Evolutionary conservation across 1,140 invertebrate genomes (phyloP).

Genomic region (Meloidogyne floridensis): DNA sequence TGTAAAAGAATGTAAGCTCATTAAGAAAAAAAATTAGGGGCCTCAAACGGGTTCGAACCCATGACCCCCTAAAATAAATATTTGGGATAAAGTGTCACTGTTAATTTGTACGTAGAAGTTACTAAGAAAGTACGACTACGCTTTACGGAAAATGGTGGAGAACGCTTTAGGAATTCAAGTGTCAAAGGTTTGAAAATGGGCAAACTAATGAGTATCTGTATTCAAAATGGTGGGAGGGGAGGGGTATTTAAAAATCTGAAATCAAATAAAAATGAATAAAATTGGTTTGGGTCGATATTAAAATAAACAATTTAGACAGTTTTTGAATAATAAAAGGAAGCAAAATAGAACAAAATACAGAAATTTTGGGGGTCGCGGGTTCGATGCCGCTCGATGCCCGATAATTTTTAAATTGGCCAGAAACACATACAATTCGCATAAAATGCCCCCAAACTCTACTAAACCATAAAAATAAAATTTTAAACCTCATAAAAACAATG

Average conservation of each 20-base stretch:
- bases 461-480: neutral
- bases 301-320: no score
- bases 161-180: neutral
- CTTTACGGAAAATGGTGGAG: neutral
- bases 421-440: no score
- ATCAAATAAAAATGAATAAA: no score
- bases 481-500: constrained; percentile 59
- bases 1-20: neutral
- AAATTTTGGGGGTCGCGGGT: no score
- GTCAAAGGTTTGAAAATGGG: neutral
- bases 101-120: neutral
- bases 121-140: neutral
- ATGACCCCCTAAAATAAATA: neutral
- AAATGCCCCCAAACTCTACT: no score
- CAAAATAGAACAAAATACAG: no score
- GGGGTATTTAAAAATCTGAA: no score
- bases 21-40: neutral
- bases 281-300: no score
- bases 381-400: no score
- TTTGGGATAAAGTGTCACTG: neutral
- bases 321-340: no score
- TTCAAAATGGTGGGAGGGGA: neutral
- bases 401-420: no score
- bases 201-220: neutral
- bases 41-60: neutral